Evolutionary conservation across 2,113 vertebrate species (phyloP), one percentile per base, ranked within the genome.

Genomic region (Ranitomeya imitator): DNA sequence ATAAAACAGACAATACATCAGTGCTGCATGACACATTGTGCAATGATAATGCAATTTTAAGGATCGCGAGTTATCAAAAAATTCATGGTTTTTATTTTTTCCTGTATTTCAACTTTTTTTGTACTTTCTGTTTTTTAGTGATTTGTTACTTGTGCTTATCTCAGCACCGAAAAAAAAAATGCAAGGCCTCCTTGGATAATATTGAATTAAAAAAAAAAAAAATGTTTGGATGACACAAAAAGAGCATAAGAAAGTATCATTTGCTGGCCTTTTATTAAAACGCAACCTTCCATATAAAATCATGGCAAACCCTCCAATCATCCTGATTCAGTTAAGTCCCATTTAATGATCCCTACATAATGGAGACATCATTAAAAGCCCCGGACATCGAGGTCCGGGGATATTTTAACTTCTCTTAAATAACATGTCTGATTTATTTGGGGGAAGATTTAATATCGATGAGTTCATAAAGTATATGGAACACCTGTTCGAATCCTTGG

Each of bases 401-500:
- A 71, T 59, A 88, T 61, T 86, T 78, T 26, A 23, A 85, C 61
- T 77, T 84, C 82, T 78, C 52, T 69, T 78, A 79, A 79, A 77
- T 88, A 65, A 89, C 83, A 45, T 89, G 81, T 89, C 87, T 89
- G 87, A 89, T 79, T 85, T 89, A 77, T 81, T 85, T 77, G 79
- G 19, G 83, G 73, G 82, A 89, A 76, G 52, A 74, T 90, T 90
- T 91, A 91, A 91, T 92, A 91, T 90, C 87, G 92, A 91, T 54
- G 83, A 83, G 82, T 90, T 91, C 37, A 89, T 90, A 83, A 80
- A 61, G 61, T 86, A 76, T 69, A 88, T 73, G 51, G 57, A 91
- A 89, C 89, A 93, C 90, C 78, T 92, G 90, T 83, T 90, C 85
- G 90, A 91, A 76, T 92, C 90, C 67, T 79, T 82, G 67, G 80